Percentiles rank a stretch among this genome's conserved stretches.
phyloP scores from a whole-genome alignment of 2,888 invertebrate genomes.

The Keiferia lycopersicella region DNA sequence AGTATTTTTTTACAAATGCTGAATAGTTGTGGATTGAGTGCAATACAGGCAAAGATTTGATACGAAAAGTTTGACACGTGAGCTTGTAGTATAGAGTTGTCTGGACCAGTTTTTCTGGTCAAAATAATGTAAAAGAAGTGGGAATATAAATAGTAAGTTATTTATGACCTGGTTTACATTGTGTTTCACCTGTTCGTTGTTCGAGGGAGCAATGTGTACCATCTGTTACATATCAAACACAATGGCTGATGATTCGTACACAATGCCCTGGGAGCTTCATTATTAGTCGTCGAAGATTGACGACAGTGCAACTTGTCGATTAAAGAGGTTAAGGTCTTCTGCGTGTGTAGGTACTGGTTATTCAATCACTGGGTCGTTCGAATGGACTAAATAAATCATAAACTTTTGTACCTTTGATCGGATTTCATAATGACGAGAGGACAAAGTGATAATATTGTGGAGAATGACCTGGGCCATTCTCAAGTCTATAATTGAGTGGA shows the following conservation, averaged over 20 bases:
- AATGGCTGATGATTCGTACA: conserved; percentile 68
- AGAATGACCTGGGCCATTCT: too few species aligned
- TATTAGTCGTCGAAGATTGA: conserved; percentile 70
- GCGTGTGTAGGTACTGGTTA: conserved; percentile 28
- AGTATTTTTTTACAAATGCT: too few species aligned
- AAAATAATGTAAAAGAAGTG: too few species aligned
- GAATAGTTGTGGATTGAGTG: too few species aligned
- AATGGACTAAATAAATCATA: conserved; percentile 23
- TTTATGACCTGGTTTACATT: too few species aligned
- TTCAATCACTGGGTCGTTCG: conserved; percentile 33
- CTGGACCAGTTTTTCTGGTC: too few species aligned
- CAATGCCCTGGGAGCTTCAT: conserved; percentile 61
- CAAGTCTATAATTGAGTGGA: too few species aligned
- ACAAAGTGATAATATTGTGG: too few species aligned
- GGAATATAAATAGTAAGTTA: too few species aligned
- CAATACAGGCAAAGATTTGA: too few species aligned
- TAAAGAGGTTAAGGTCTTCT: conserved; percentile 62
- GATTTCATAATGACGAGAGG: not conserved
- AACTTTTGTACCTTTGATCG: not conserved
- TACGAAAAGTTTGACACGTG: too few species aligned
- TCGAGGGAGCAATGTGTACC: conserved; percentile 44
- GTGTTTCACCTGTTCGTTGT: not conserved
- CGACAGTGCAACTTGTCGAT: conserved; percentile 49
- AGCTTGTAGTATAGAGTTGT: too few species aligned
- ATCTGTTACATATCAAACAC: conserved; percentile 53